Conservation (phyloP, 2,113 vertebrate genomes). For the Machaerirhynchus nigripectus region DNA sequence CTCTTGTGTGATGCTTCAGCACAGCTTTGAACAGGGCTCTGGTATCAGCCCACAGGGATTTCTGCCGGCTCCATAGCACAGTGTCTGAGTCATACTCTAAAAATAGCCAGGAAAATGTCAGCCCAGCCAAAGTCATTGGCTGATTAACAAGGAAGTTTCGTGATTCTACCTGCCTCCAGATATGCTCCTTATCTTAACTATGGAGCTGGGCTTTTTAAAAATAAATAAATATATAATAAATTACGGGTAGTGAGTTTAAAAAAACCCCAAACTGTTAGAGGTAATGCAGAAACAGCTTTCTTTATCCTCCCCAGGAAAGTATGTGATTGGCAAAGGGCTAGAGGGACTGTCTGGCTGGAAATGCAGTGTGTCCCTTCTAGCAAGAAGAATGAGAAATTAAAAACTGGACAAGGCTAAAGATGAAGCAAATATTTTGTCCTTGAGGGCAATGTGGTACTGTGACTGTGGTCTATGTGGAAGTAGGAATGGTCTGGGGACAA, state of each 20-base stretch:
- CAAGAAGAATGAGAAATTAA: not conserved
- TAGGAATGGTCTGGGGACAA: not conserved
- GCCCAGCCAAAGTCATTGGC: slow-evolving; percentile 24
- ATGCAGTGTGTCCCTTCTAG: not conserved
- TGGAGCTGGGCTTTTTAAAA: not conserved
- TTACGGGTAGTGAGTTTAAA: not conserved
- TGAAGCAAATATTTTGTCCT: not conserved
- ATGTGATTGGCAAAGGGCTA: not conserved
- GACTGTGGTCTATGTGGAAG: not conserved
- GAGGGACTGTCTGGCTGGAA: not conserved
- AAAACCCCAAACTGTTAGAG: not conserved
- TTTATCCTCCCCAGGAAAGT: not conserved
- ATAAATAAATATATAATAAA: not conserved
- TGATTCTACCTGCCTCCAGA: not conserved
- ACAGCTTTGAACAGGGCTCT: not conserved
- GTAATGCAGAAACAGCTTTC: not conserved
- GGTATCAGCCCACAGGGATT: not conserved
- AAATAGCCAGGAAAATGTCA: slow-evolving; percentile 60
- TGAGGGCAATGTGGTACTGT: not conserved
- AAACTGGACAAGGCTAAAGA: not conserved
- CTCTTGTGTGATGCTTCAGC: not conserved
- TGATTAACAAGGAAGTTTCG: not conserved
- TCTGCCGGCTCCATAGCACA: not conserved
- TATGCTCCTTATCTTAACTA: not conserved
- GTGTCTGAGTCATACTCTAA: slow-evolving; percentile 58